Conservation (phyloP, 1,140 invertebrate genomes). For the Zaprionus gabonicus region DNA sequence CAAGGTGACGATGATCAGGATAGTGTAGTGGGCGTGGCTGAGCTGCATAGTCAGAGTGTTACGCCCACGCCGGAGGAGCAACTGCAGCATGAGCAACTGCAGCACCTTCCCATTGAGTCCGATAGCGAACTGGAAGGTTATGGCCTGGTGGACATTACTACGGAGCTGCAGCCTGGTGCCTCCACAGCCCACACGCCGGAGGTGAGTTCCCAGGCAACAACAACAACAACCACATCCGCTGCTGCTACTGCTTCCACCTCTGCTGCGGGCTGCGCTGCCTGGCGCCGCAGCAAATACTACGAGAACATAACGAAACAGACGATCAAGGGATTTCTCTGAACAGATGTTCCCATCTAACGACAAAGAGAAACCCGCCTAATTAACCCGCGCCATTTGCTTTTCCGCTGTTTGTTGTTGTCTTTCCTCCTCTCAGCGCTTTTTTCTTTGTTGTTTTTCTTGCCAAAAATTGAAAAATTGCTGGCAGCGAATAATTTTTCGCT, state of each 20-base stretch:
- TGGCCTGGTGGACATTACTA: constrained; percentile 52
- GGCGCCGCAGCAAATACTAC: constrained; percentile 84
- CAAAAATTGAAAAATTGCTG: constrained; percentile 68
- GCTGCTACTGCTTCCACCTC: constrained; percentile 25
- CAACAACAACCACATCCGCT: constrained; percentile 26
- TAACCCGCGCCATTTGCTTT: constrained; percentile 70
- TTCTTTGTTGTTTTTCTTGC: constrained; percentile 58
- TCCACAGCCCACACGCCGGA: constrained; percentile 72
- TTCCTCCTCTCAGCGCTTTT: background rate
- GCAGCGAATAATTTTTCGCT: constrained; percentile 46
- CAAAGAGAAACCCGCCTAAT: constrained; percentile 54
- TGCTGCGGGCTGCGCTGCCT: constrained; percentile 63
- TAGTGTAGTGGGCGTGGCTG: constrained; percentile 67
- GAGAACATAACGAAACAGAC: constrained; percentile 85
- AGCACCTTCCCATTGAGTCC: constrained; percentile 62
- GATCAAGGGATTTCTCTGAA: constrained; percentile 85
- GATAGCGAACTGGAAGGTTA: constrained; percentile 78
- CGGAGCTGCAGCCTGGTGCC: constrained; percentile 45
- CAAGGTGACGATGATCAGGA: constrained; percentile 62
- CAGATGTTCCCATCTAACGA: constrained; percentile 9
- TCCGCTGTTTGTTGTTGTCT: constrained; percentile 30
- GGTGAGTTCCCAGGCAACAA: constrained; percentile 65
- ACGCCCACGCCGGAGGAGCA: constrained; percentile 76
- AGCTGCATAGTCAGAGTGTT: constrained; percentile 75
- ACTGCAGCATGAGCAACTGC: constrained; percentile 31